phyloP scores from a whole-genome alignment of 2,888 invertebrate species.

The Disparrhopalites patrizii region DNA sequence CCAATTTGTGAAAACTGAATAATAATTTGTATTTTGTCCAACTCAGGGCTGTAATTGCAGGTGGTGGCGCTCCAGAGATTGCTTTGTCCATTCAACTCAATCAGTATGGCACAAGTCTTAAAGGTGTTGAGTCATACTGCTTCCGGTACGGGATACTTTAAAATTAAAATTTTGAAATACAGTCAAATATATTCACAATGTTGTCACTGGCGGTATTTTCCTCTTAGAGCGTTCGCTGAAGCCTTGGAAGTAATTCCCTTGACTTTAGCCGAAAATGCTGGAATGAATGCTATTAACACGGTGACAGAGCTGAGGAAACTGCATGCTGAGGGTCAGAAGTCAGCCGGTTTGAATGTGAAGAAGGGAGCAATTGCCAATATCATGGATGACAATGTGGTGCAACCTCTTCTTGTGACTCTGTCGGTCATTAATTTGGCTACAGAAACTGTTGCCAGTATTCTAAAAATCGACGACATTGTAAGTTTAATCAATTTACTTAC shows the following conservation, averaged over 20 bases:
- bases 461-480: slow-evolving; percentile 99
- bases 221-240: slow-evolving; percentile 79
- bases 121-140: slow-evolving; percentile 93
- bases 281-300: slow-evolving; percentile 87
- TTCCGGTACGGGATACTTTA: slow-evolving; percentile 55
- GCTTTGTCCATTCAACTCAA: slow-evolving; percentile 82
- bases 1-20: background rate
- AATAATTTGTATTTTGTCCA: background rate
- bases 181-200: background rate
- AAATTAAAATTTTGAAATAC: background rate
- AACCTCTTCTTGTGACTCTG: slow-evolving; percentile 90
- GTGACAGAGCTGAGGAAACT: slow-evolving; percentile 94
- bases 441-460: slow-evolving; percentile 93
- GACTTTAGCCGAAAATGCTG: slow-evolving; percentile 87
- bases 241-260: slow-evolving; percentile 91
- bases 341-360: slow-evolving; percentile 93
- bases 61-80: slow-evolving; percentile 97
- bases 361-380: slow-evolving; percentile 96
- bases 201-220: background rate
- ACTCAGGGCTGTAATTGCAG: slow-evolving; percentile 74
- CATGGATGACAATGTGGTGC: slow-evolving; percentile 92
- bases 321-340: slow-evolving; percentile 80
- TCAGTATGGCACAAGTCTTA: slow-evolving; percentile 73
- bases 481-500: slow-evolving; percentile 52
- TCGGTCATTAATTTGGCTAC: slow-evolving; percentile 91